Evolutionary conservation across 2,113 vertebrate species (phyloP), one percentile per base, ranked within the genome.

Genomic region (Steatornis caripensis): DNA sequence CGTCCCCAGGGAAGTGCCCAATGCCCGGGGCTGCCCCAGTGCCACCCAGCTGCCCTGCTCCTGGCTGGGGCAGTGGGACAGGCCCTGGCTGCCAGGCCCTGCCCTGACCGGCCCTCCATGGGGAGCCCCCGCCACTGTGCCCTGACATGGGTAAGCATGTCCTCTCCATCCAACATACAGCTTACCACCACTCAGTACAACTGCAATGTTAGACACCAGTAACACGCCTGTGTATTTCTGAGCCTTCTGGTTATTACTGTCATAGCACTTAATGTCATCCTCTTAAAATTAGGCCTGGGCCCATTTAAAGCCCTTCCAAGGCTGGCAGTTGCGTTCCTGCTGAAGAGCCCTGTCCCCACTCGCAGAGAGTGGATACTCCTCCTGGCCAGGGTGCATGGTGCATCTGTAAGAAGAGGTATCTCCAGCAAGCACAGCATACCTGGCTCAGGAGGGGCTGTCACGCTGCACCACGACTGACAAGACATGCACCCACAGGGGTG

Each of bases 81-180:
- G 34, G 24, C 7, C 19, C 27, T 16, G 55, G 17, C 79, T 69
- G 61, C 36, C 74, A 29, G 51, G 13, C 20, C 41, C 66, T 68
- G 48, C 26, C 71, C 76, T 43, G 41, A 22, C 3, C 3, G 15
- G 30, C 8, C 27, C 57, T 76, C 68, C 23, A 8, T 1, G 19
- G 27, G 23, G 15, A 78, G 4, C 5, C 18, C 30, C 32, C 0
- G 0, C 20, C 0, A 0, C 65, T 51, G 69, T 26, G 26, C 17
- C 62, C 69, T 6, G 21, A 21, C 39, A 41, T 1, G 16, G 61
- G 11, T 64, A 41, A 20, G 26, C 5, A 0, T 1, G 0, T 17
- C 60, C 54, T 55, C n/a, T 61, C 65, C 32, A 66, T 11, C 55
- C 53, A 58, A 57, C 4, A 2, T 3, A 3, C 54, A 61, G 27